Conservation (phyloP, 1,140 invertebrate genomes). For the Oreohelix idahoensis region DNA sequence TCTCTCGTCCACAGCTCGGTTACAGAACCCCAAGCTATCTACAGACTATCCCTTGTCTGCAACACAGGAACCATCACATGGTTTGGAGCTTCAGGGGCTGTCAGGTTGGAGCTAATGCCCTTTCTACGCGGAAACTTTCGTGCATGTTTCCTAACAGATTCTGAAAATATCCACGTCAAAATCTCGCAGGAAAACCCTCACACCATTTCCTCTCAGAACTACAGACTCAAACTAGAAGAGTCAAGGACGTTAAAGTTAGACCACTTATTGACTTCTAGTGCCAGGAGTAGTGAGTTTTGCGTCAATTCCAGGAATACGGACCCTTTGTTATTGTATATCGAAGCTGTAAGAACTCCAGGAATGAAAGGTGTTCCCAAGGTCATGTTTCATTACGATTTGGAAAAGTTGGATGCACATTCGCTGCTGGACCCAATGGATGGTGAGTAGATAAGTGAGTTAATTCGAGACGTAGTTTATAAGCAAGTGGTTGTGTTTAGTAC, state of each 20-base stretch:
- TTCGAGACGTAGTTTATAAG: too few relatives aligned
- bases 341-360: background rate
- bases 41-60: slow-evolving; percentile 24
- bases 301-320: background rate
- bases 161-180: slow-evolving; percentile 21
- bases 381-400: slow-evolving; percentile 27
- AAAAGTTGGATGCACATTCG: too few relatives aligned
- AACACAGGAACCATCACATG: slow-evolving; percentile 38
- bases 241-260: slow-evolving; percentile 17
- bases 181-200: slow-evolving; percentile 16
- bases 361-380: slow-evolving; percentile 18
- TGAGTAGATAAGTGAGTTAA: too few relatives aligned
- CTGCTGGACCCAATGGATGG: too few relatives aligned
- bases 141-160: slow-evolving; percentile 23
- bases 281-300: slow-evolving; percentile 24
- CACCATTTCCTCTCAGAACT: background rate
- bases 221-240: background rate
- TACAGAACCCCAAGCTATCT: slow-evolving; percentile 15
- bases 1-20: slow-evolving; percentile 4
- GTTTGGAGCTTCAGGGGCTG: slow-evolving; percentile 25
- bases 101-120: slow-evolving; percentile 22
- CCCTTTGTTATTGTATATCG: slow-evolving; percentile 4
- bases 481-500: too few relatives aligned
- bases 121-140: slow-evolving; percentile 1
- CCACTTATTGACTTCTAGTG: background rate